Evolutionary conservation across 2,113 vertebrate species (phyloP), one percentile per base, ranked within the genome.

Genomic region (Nansenia antarctica): DNA sequence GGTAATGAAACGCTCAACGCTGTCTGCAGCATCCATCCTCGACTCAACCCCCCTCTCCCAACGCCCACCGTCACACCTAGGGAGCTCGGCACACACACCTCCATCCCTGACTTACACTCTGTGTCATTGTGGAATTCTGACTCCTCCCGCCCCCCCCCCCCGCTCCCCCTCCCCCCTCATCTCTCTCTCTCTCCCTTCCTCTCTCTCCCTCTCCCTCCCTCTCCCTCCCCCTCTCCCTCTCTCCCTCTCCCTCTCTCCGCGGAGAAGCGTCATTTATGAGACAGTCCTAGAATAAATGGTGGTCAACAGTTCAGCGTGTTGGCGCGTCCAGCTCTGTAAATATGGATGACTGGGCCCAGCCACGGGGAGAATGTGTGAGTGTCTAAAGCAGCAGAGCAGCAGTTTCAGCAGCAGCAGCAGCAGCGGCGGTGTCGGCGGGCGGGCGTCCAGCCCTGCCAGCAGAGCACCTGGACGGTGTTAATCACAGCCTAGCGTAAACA

Each of bases 381-480:
- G 84, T 90, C 89, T 90, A 84, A 89, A 93, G 83, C 62, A 2
- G 65, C 86, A n/a, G 49, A 53, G 18, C 15, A 3, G 15, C 49
- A 45, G 39, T 18, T 45, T 18, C 1, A 93, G 83, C 66, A 2
- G 65, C 86, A 32, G 29, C 18, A 60, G 24, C 24, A 3, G 24
- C 54, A 53, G 49, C 20, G 18, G 18, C 0, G 5, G 35, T 4
- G 35, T 15, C 20, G 45, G n/a, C 18, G 2, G 45, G n/a, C 20
- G 73, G 85, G 70, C 72, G 3, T 76, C 81, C 84, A 72, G 75
- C 79, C 86, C 90, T 92, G 95, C 94, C 93, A 92, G 82, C 80
- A 62, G 86, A 92, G 88, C 96, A 98, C 97, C 96, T 98, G 95
- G 94, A 90, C 69, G 92, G 90, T 88, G 94, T 99, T 98, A 98